Base-by-base conservation (phyloP, 1,140 invertebrate species). In the Drosophila tristis region DNA sequence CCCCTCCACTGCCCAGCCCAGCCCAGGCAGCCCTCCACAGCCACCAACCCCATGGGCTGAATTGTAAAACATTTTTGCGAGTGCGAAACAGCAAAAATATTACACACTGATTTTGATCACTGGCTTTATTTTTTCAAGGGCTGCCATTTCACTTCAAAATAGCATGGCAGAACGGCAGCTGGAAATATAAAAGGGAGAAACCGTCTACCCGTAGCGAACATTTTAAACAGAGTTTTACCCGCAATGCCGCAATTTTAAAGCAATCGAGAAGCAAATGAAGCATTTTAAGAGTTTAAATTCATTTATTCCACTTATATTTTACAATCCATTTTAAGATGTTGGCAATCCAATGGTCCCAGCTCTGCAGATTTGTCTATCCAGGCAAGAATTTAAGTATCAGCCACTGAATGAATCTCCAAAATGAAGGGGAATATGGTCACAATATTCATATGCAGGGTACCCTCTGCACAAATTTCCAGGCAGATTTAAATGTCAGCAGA, bases 61-160 rank as follows among this genome's bases (percentile, higher is more conserved):
- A 61, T 61, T 76, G 60, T 82, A 55, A n/a, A 74, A 70, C 58
- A 87, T 74, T 77, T 81, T 60, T 47, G 61, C 58, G 45, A 80
- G 54, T 58, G 44, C 62, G 39, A 47, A 58, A 49, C 64, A 50
- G 20, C 45, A 72, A 78, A 78, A 78, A 82, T 82, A 74, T 74
- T 74, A 74, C 80, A 89, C 84, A 70, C 61, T 75, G 85, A 87
- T 87, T 87, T 89, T 73, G 59, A 82, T 80, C 58, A 58, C 53
- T 65, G 20, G 20, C 29, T 35, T 23, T 42, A 7, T 58, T 54
- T 42, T 60, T 59, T 60, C 43, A 54, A 43, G 54, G 31, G 35
- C 20, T 29, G 47, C 29, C 58, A 54, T 68, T 31, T 15, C 66
- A 44, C 53, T 63, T 58, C 66, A 74, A 74, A 56, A 61, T 62